Percentiles rank a stretch among this genome's conserved stretches.
Evolutionary conservation across 2,888 invertebrate genomes (phyloP).

Genomic region (Glaucopsyche alexis): DNA sequence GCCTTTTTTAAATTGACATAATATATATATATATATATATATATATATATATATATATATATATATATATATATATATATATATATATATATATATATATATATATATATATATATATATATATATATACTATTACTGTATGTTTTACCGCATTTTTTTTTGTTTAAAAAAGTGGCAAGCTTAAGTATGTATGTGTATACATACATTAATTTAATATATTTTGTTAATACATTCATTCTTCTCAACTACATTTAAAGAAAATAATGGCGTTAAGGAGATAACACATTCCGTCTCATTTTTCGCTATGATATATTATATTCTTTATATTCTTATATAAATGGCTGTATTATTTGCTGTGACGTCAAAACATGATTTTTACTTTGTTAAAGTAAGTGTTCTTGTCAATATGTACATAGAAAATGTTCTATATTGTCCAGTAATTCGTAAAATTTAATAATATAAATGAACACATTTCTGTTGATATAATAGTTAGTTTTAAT

Average conservation of each 20-base stretch:
- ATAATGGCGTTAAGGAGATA: neutral
- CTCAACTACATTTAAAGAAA: neutral
- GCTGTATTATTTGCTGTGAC: neutral
- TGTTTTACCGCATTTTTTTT: too few species aligned
- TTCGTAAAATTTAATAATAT: neutral
- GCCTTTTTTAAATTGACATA: neutral
- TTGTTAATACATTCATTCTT: too few species aligned
- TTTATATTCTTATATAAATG: neutral
- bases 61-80: too few species aligned
- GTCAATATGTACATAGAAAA: neutral
- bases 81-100: too few species aligned
- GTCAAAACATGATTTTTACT: neutral
- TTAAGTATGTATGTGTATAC: neutral
- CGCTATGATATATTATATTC: neutral
- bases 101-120: too few species aligned
- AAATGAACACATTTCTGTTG: neutral
- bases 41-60: too few species aligned
- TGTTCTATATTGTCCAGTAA: conserved; percentile 12
- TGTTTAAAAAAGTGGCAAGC: neutral
- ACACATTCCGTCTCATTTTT: neutral
- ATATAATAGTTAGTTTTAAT: neutral
- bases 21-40: too few species aligned
- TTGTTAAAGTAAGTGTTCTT: neutral
- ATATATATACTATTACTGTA: too few species aligned
- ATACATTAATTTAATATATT: too few species aligned